phyloP scores from a whole-genome alignment of 1,140 invertebrate genomes.

The Planococcus citri region DNA sequence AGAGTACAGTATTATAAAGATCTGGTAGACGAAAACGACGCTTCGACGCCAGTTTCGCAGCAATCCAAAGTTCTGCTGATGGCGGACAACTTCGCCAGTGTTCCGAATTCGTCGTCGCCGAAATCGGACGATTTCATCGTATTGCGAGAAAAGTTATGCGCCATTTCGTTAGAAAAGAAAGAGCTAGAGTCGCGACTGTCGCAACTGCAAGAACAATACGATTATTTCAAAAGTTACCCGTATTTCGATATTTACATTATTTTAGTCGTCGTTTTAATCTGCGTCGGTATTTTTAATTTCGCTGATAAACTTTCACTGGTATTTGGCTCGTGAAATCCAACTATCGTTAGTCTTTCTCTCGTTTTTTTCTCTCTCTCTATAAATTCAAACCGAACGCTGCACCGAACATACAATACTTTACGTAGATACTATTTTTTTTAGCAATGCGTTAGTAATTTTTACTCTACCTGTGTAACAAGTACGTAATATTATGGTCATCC shows the following conservation, averaged over 20 bases:
- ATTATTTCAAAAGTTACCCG: slow-evolving; percentile 13
- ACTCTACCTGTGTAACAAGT: too few species aligned
- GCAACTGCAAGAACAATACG: background rate
- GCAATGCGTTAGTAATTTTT: too few species aligned
- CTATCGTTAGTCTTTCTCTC: background rate
- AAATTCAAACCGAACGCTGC: too few species aligned
- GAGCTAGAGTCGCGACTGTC: background rate
- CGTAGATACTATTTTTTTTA: too few species aligned
- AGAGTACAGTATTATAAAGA: too few species aligned
- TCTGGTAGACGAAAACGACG: too few species aligned
- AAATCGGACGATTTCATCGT: background rate
- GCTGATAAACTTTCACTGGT: background rate
- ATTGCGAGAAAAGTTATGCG: background rate
- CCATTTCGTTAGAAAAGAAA: background rate
- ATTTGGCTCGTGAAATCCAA: background rate
- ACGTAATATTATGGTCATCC: too few species aligned
- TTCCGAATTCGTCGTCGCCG: background rate
- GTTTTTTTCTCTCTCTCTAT: too few species aligned
- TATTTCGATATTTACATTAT: slow-evolving; percentile 14
- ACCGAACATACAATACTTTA: too few species aligned
- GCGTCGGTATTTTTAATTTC: slow-evolving; percentile 10
- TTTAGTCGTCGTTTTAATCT: background rate
- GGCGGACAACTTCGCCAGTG: too few species aligned
- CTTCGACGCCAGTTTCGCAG: background rate
- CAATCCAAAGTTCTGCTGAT: too few species aligned